phyloP scores from a whole-genome alignment of 2,113 vertebrate genomes.

The Amia ocellicauda region DNA sequence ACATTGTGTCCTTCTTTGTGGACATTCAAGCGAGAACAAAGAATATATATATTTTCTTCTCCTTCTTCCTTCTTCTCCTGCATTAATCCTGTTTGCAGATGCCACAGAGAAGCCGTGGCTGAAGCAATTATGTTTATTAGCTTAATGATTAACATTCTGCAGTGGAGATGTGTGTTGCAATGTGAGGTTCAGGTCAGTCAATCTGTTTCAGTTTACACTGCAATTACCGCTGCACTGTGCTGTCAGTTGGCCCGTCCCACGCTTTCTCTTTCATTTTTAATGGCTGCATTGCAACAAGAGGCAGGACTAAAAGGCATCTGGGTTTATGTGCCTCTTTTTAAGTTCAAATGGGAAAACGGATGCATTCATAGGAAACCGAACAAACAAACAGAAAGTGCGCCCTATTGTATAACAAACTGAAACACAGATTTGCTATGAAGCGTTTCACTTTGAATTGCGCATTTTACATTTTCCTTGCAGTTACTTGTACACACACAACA shows the following conservation, averaged over 20 bases:
- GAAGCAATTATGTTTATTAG: slow-evolving; percentile 36
- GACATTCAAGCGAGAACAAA: slow-evolving; percentile 36
- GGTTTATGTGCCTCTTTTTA: not conserved
- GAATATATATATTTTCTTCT: slow-evolving; percentile 29
- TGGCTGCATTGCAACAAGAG: slow-evolving; percentile 19
- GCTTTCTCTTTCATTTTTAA: slow-evolving; percentile 23
- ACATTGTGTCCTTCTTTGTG: not conserved
- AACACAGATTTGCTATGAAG: too few relatives aligned
- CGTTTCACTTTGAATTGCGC: too few relatives aligned
- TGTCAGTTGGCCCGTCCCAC: slow-evolving; percentile 8
- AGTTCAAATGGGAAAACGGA: too few relatives aligned
- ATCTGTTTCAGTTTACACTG: slow-evolving; percentile 42
- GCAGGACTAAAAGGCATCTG: slow-evolving; percentile 15
- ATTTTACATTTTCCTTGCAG: too few relatives aligned
- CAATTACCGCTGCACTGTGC: slow-evolving; percentile 25
- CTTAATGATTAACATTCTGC: slow-evolving; percentile 40
- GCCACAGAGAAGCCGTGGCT: slow-evolving; percentile 18
- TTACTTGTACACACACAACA: too few relatives aligned
- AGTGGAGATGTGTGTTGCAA: slow-evolving; percentile 5
- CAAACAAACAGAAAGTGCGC: not conserved
- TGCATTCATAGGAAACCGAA: not conserved
- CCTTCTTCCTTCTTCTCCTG: too few relatives aligned
- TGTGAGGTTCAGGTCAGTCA: slow-evolving; percentile 20
- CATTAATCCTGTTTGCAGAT: slow-evolving; percentile 37
- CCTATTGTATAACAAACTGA: slow-evolving; percentile 9